Base-by-base conservation (phyloP, 2,888 invertebrate species). In the Tanytarsus gracilentus region DNA sequence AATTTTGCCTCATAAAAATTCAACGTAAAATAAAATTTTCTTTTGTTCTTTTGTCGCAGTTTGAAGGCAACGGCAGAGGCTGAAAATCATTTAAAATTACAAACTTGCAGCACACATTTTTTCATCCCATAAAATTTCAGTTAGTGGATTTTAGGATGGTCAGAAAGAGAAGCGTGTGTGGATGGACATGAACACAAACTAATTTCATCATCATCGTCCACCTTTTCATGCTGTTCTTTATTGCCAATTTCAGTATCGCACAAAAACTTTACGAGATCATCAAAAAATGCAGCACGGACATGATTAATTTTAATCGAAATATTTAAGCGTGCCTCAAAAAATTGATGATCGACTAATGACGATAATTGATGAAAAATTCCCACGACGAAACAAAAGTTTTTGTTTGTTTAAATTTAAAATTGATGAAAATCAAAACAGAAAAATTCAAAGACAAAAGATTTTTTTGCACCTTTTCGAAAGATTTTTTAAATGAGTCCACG, bases 401-500 rank as follows among this genome's bases (percentile, higher is more conserved):
- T 18, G 16, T 44, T 44, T 44, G 5, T 44, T 44, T 44, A 9
- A 33, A 33, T n/a, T 33, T 36, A 33, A 26, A 7, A 29, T 33
- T 21, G 18, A 33, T 52, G 16, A 6, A 26, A 39, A 25, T n/a
- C 16, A 26, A 56, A 56, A 40, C 26, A 23, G 39, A 55, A 39
- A 40, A 9, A 40, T 2, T 40, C 18, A 40, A 58, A 18, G 18
- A 44, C 18, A 44, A 33, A n/a, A 33, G n/a, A 21, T 21, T n/a
- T 14, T 26, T n/a, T 36, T 23, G 44, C 48, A 48, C 48, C 27
- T 58, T 58, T 30, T 58, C 44, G 14, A 16, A 27, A 48, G 29
- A 11, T 30, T n/a, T 27, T n/a, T 27, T 51, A 44, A 58, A 29
- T 4, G 8, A 16, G 58, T 58, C 30, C 58, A 58, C 58, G 58